Conservation (phyloP, 2,797 vertebrate species). For the Ctenopoma kingsleyae region DNA sequence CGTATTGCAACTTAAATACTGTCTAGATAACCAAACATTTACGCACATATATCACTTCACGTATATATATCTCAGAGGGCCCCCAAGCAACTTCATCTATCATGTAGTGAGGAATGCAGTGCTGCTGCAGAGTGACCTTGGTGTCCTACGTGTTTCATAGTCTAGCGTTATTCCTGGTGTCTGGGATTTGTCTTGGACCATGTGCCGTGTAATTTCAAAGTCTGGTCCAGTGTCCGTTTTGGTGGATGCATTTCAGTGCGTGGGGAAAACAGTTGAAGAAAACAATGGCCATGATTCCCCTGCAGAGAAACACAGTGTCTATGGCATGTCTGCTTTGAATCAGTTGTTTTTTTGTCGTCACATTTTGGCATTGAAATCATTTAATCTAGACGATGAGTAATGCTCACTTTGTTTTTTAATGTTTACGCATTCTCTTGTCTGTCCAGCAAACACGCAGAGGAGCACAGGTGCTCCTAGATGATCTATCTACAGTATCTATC, state of each 20-base stretch:
- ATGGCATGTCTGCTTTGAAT: slow-evolving; percentile 33
- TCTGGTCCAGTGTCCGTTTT: slow-evolving; percentile 79
- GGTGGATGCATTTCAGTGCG: slow-evolving; percentile 56
- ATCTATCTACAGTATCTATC: no score
- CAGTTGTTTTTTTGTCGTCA: slow-evolving; percentile 34
- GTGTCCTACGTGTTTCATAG: slow-evolving; percentile 56
- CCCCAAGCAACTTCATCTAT: slow-evolving; percentile 43
- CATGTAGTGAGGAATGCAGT: slow-evolving; percentile 25
- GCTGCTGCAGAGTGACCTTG: slow-evolving; percentile 64
- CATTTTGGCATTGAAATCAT: slow-evolving; percentile 24
- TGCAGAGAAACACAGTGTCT: slow-evolving; percentile 41
- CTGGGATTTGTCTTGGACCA: slow-evolving; percentile 80
- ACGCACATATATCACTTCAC: slow-evolving; percentile 38
- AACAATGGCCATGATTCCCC: slow-evolving; percentile 55
- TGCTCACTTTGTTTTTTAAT: slow-evolving; percentile 13
- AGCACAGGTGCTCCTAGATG: no score
- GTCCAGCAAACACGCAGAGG: background rate
- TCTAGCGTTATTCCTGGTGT: slow-evolving; percentile 77
- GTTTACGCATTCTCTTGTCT: slow-evolving; percentile 18
- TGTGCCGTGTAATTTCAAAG: slow-evolving; percentile 83
- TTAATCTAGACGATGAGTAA: slow-evolving; percentile 33
- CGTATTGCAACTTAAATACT: slow-evolving; percentile 53
- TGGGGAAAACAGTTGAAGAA: slow-evolving; percentile 53
- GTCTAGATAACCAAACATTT: slow-evolving; percentile 51
- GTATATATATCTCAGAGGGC: slow-evolving; percentile 27